Base-by-base conservation (phyloP, 1,140 invertebrate genomes). In the Calliphora vicina region DNA sequence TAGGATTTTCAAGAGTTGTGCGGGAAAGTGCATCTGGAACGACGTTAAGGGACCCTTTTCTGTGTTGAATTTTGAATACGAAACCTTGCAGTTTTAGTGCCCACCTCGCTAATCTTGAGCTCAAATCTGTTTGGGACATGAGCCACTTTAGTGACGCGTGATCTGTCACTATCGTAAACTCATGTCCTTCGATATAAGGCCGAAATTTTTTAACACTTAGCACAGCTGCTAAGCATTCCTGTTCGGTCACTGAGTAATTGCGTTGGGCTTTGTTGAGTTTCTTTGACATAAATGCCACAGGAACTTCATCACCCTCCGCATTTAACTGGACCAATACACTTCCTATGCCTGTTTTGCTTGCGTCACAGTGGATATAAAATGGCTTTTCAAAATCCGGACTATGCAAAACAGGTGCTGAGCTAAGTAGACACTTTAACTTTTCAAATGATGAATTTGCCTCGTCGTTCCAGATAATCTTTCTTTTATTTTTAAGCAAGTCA, bases 391-490 rank as follows among this genome's bases (percentile, higher is more conserved):
- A 67, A 76, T 23, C 84, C 82, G 23, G 80, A 25, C 29, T 85
- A 43, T 23, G 50, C 13, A 80, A 85, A 86, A 76, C 87, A 78
- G 0, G 85, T 84, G 73, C 27, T 82, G 35, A n/a, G 5, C 50
- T 23, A 6, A 78, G 42, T 26, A 27, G 23, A 80, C 87, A 84
- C 1, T 82, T 61, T 0, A 78, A 84, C 0, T 86, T 85, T 9
- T 82, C 20, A 17, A 84, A 85, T 17, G 67, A n/a, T 12, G 15
- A 13, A 8, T 20, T 45, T 23, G 35, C 42, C 25, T 80, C 17
- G 25, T 45, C 81, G 81, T 0, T 91, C 78, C 0, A 91, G 84
- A 1, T 85, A 87, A 29, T 29, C 15, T 29, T 73, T 27, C 72
- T 23, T 13, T 73, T 73, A 27, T 3, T 17, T 29, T 73, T 26